Percentiles rank a stretch among this genome's conserved stretches.
These are phyloP conservation scores for Fragariocoptes setiger DNA, from an alignment of 1,140 invertebrate species.

Conservation along the genomic window DNA sequence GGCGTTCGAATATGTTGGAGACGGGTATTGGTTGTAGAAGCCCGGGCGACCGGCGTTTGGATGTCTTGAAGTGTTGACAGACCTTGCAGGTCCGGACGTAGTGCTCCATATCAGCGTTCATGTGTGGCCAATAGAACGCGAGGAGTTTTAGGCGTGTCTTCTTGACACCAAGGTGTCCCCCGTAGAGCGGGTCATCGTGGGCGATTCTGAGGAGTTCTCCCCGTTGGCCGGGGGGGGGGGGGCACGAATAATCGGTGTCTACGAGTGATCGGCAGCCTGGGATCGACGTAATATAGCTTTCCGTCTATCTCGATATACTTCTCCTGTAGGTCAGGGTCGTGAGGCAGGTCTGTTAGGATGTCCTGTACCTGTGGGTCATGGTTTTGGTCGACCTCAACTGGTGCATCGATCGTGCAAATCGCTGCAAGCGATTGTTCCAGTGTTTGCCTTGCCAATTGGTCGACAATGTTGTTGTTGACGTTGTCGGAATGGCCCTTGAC, in stretches of 20 bases:
- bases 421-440: neutral
- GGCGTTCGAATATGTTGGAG: conserved; percentile 7
- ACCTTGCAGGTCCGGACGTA: conserved; percentile 9
- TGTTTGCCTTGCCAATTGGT: neutral
- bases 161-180: conserved; percentile 9
- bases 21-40: conserved; percentile 5
- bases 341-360: neutral
- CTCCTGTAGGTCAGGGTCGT: neutral
- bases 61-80: conserved; percentile 9
- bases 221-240: neutral
- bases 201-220: neutral
- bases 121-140: conserved; percentile 10
- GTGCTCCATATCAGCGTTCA: conserved; percentile 4
- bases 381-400: neutral
- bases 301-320: neutral
- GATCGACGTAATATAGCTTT: neutral
- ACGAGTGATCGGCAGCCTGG: neutral
- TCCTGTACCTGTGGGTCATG: neutral
- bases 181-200: conserved; percentile 9
- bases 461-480: neutral
- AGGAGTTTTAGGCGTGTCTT: conserved; percentile 9
- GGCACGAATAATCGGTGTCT: conserved; percentile 1
- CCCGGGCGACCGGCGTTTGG: conserved; percentile 1
- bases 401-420: neutral
- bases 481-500: neutral